Percentiles rank a stretch among this genome's conserved stretches.
These are phyloP conservation scores for Melanocharis versteri DNA, from an alignment of 2,113 vertebrate species.

Conservation along the genomic window DNA sequence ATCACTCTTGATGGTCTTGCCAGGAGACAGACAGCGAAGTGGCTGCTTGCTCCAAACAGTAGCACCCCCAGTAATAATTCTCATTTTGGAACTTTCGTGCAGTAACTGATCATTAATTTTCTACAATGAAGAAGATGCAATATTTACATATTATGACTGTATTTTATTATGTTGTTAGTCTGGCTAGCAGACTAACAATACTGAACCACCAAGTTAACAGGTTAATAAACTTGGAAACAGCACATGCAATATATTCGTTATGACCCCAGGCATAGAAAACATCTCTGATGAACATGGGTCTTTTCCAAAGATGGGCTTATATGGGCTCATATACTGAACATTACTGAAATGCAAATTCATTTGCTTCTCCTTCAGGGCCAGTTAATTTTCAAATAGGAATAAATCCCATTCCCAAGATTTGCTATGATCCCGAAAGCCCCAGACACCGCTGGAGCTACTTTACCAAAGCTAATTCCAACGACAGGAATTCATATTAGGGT, in stretches of 20 bases:
- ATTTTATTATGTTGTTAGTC: not conserved
- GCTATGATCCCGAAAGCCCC: not conserved
- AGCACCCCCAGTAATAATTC: not conserved
- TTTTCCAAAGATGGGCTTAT: not conserved
- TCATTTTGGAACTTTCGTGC: not conserved
- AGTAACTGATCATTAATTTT: not conserved
- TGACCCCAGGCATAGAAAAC: not conserved
- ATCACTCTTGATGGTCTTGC: not conserved
- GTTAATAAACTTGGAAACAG: not conserved
- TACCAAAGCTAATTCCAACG: not conserved
- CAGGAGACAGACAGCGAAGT: not conserved
- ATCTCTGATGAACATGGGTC: not conserved
- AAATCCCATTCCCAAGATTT: not conserved
- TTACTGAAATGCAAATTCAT: not conserved
- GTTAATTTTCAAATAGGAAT: not conserved
- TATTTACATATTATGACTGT: not conserved
- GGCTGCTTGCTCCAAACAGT: not conserved
- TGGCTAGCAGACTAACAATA: not conserved
- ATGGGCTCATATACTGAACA: fast-evolving
- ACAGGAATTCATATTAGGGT: not conserved
- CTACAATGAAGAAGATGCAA: not conserved
- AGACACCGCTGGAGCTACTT: not conserved
- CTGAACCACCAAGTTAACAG: not conserved
- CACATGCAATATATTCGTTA: not conserved
- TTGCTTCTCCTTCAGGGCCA: not conserved